Percentiles rank a stretch among this genome's conserved stretches.
Evolutionary conservation across 2,113 vertebrate genomes (phyloP).

Genomic region (Xyrauchen texanus): DNA sequence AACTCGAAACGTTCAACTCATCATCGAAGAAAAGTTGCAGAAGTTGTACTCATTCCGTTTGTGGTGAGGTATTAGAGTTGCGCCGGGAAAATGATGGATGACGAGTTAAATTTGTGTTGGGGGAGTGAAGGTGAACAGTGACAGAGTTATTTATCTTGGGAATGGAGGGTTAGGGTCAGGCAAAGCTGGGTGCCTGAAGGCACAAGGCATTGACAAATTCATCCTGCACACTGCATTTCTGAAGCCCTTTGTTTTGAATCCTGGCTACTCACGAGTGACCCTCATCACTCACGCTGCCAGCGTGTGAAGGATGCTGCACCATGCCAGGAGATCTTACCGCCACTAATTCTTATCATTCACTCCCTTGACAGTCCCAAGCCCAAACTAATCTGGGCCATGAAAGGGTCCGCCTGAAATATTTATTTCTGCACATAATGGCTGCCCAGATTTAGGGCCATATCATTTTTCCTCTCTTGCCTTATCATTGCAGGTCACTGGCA

Average conservation of each 20-base stretch:
- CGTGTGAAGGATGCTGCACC: constrained; percentile 90
- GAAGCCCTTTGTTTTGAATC: constrained; percentile 98
- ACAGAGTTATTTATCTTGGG: constrained; percentile 99
- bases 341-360: constrained; percentile 98
- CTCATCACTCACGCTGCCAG: constrained; percentile 98
- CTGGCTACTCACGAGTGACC: constrained; percentile 98
- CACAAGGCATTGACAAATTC: constrained; percentile 99
- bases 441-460: constrained; percentile 87
- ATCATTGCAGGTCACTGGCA: constrained; percentile 93
- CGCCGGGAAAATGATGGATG: constrained; percentile 85
- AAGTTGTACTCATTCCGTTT: constrained; percentile 65
- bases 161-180: constrained; percentile 99
- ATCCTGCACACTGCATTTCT: constrained; percentile 96
- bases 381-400: constrained; percentile 83
- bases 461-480: constrained; percentile 84
- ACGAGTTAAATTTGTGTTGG: constrained; percentile 99
- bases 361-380: constrained; percentile 87
- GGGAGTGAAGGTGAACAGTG: constrained; percentile 99
- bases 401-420: constrained; percentile 86
- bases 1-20: constrained; percentile 40
- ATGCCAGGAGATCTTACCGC: constrained; percentile 87
- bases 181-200: constrained; percentile 96
- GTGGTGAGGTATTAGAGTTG: constrained; percentile 70
- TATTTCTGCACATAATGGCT: constrained; percentile 90
- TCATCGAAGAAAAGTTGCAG: constrained; percentile 51